Conservation (phyloP, 2,797 vertebrate genomes). For the Sparidentex hasta region DNA sequence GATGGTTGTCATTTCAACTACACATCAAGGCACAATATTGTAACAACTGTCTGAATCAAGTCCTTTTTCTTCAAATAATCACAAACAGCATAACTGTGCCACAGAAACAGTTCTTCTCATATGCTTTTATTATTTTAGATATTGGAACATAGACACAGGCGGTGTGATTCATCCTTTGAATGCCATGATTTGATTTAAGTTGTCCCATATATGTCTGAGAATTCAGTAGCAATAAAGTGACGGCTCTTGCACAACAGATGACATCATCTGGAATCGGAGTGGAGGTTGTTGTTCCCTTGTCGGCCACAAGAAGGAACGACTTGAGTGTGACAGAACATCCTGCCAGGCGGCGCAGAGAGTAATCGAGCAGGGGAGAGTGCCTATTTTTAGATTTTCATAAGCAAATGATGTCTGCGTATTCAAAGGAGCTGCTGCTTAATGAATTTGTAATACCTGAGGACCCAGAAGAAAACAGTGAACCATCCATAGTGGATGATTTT, state of each 20-base stretch:
- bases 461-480: slow-evolving; percentile 21
- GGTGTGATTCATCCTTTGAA: slow-evolving; percentile 2
- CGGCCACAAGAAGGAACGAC: slow-evolving; percentile 44
- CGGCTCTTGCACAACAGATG: slow-evolving; percentile 33
- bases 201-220: slow-evolving; percentile 7
- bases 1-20: slow-evolving; percentile 19
- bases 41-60: slow-evolving; percentile 16
- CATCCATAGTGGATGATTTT: slow-evolving; percentile 11
- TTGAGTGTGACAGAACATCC: slow-evolving; percentile 23
- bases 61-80: slow-evolving; percentile 26
- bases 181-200: background rate
- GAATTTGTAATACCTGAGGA: slow-evolving; percentile 26
- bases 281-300: slow-evolving; percentile 37
- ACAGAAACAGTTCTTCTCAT: slow-evolving; percentile 4
- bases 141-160: background rate
- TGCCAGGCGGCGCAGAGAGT: slow-evolving; percentile 14
- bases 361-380: slow-evolving; percentile 14
- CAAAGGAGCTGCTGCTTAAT: slow-evolving; percentile 43
- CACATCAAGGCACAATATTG: background rate
- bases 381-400: slow-evolving; percentile 56
- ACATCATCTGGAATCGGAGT: slow-evolving; percentile 42
- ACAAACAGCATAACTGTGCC: slow-evolving; percentile 1
- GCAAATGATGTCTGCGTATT: slow-evolving; percentile 28
- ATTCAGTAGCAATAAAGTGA: slow-evolving; percentile 51
- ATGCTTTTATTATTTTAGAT: slow-evolving; percentile 11